These are phyloP conservation scores for Lasioglossum albipes DNA, from an alignment of 1,140 invertebrate species.

Conservation along the genomic window DNA sequence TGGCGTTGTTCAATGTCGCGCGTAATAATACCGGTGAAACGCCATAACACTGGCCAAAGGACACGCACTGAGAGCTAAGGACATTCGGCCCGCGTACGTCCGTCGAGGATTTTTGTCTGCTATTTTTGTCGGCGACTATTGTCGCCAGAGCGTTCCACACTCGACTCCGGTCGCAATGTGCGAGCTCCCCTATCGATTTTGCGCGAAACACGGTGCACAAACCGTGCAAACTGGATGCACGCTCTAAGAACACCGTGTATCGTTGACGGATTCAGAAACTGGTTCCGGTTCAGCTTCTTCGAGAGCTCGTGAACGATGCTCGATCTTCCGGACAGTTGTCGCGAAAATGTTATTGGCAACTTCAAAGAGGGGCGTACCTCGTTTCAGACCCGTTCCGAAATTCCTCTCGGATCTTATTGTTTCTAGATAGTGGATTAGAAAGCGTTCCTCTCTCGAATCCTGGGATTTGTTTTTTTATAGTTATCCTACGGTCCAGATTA, in stretches of 20 bases:
- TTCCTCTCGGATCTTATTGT: background rate
- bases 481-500: slow-evolving; percentile 14
- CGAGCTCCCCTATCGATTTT: slow-evolving; percentile 54
- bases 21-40: slow-evolving; percentile 19
- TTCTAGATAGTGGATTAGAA: background rate
- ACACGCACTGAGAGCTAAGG: slow-evolving; percentile 10
- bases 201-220: slow-evolving; percentile 35
- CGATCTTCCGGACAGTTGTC: slow-evolving; percentile 20
- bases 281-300: background rate
- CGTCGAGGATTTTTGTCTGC: slow-evolving; percentile 9
- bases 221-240: background rate
- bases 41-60: background rate
- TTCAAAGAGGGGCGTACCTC: slow-evolving; percentile 50
- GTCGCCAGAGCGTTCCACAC: slow-evolving; percentile 29
- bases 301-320: background rate
- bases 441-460: background rate
- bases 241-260: background rate
- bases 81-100: slow-evolving; percentile 6
- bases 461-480: background rate
- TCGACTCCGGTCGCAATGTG: slow-evolving; percentile 34
- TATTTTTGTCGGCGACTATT: slow-evolving; percentile 35
- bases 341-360: slow-evolving; percentile 45
- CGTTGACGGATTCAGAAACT: too few species aligned
- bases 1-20: background rate
- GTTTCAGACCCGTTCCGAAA: background rate